A percentile compares a stretch with the other conserved stretches of the same genome.
phyloP scores from a whole-genome alignment of 2,797 vertebrate genomes.

The Petrocephalus sullivani region DNA sequence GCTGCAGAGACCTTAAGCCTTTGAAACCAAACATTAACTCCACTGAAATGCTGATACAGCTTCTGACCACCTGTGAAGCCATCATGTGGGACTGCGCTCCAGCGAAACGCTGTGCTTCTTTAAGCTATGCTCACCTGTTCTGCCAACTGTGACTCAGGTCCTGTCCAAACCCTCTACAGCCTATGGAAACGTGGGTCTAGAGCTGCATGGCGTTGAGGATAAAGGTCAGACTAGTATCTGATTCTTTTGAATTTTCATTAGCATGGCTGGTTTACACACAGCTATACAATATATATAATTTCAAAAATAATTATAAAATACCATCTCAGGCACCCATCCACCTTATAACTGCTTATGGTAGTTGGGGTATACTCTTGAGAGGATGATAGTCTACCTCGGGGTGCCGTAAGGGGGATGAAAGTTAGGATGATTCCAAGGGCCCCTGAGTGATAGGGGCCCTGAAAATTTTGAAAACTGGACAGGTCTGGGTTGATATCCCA shows the following conservation, averaged over 20 bases:
- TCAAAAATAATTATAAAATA: neutral
- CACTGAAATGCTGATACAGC: neutral
- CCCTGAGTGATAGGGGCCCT: neutral
- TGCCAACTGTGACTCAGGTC: no score
- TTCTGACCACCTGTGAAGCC: neutral
- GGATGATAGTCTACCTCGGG: neutral
- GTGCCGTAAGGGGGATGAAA: neutral
- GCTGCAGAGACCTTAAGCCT: neutral
- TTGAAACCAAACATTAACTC: neutral
- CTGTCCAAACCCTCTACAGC: neutral
- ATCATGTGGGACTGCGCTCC: neutral
- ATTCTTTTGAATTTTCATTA: neutral
- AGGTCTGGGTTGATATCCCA: neutral
- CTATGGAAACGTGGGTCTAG: neutral
- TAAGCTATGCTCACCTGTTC: no score
- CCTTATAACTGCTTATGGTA: no score
- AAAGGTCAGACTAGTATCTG: neutral
- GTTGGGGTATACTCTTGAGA: neutral
- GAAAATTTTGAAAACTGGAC: neutral
- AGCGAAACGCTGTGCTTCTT: neutral
- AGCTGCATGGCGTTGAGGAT: neutral
- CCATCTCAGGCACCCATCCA: neutral
- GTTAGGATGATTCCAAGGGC: neutral
- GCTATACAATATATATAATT: neutral
- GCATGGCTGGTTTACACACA: neutral